Conservation (phyloP, 2,113 vertebrate genomes). For the Archilochus colubris region DNA sequence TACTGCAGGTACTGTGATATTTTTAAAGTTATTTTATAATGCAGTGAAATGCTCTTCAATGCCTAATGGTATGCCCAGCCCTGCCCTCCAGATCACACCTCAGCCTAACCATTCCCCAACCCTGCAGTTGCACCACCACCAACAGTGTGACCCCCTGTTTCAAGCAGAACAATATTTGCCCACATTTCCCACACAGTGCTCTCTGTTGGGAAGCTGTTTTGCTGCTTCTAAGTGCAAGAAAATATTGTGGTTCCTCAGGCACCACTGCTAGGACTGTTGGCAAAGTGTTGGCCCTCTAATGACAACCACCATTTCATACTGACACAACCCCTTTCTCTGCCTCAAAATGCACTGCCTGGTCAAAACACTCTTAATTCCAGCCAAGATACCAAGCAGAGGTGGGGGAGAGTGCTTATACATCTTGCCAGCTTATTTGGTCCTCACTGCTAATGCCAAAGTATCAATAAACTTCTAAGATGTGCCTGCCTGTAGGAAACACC, state of each 20-base stretch:
- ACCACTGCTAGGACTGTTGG: not conserved
- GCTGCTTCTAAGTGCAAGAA: not conserved
- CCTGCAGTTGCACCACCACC: accelerated
- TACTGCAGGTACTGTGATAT: not conserved
- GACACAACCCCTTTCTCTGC: not conserved
- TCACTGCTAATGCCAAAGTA: not conserved
- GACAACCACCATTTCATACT: not conserved
- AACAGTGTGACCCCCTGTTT: not conserved
- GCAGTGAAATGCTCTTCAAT: not conserved
- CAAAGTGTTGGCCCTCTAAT: not conserved
- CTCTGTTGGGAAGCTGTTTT: not conserved
- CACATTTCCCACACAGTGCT: not conserved
- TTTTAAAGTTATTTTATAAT: not conserved
- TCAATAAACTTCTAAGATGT: not conserved
- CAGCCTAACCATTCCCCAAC: not conserved
- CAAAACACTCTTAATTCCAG: not conserved
- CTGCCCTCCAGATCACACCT: not conserved
- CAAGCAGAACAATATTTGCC: not conserved
- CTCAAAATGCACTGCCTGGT: not conserved
- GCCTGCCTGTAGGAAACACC: not conserved
- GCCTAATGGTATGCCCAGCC: not conserved
- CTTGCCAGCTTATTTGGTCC: not conserved
- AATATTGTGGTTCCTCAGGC: not conserved
- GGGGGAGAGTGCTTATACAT: not conserved
- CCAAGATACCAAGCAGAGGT: not conserved